Evolutionary conservation across 2,888 invertebrate species (phyloP), one percentile per base, ranked within the genome.

Genomic region (Agapostemon virescens): DNA sequence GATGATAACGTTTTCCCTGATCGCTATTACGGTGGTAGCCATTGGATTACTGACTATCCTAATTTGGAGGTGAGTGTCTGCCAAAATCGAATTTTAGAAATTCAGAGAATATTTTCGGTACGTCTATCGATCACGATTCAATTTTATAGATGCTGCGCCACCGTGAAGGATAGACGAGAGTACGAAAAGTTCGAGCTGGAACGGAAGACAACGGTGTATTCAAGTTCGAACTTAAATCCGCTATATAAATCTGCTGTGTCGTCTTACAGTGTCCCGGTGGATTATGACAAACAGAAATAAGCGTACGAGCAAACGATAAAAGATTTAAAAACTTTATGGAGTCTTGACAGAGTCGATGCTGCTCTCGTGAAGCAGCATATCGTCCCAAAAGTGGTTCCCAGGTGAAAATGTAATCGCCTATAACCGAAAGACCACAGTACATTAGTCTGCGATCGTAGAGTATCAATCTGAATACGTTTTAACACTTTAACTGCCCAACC

Each of bases 211-310:
- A 90, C 89, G 0, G 82, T 89, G 17, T 90, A 87, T 26, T n/a
- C n/a, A n/a, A 86, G 86, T 42, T 63, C 85, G 20, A 81, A 86
- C 23, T 86, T 94, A 78, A 95, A 95, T 89, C 96, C 96, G 0
- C 88, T 96, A 78, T 96, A 95, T 85, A 94, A 93, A 84, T 94
- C 95, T n/a, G 95, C 95, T 1, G 93, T 94, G 23, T 93, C 93
- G 0, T 92, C 93, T 73, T 95, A 95, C 85, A 92, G 91, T 79
- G 93, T 95, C 79, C 95, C 95, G 0, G 0, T 79, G 85, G 2
- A 81, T 83, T 88, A 49, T 49, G 9, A 81, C 68, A 88, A 88
- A 70, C 89, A 90, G 20, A 87, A 90, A 68, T 90, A 36, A 87
- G 15, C 42, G 9, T 42, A 13, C n/a, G 61, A 61, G 3, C 49